Conservation (phyloP, 2,888 invertebrate species). For the Orthosia cruda region DNA sequence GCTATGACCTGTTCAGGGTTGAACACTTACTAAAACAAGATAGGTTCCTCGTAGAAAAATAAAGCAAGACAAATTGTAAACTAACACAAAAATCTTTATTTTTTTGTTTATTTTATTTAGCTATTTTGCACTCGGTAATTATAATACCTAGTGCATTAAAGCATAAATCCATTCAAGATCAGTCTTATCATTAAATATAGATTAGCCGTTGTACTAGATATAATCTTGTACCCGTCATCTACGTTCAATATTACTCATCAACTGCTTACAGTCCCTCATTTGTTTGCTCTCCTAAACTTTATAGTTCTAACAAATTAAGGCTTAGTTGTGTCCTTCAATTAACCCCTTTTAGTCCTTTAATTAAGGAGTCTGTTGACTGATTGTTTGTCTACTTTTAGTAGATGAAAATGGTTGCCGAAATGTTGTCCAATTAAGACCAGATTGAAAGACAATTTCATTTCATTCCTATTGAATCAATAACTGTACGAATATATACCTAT, state of each 20-base stretch:
- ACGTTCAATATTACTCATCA: slow-evolving; percentile 27
- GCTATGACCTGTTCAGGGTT: no score
- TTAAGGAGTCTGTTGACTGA: not conserved
- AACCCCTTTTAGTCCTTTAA: not conserved
- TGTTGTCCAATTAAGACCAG: not conserved
- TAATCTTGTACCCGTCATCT: slow-evolving; percentile 1
- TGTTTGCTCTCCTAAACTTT: slow-evolving; percentile 1
- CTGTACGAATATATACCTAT: no score
- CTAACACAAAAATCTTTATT: not conserved
- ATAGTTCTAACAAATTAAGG: slow-evolving; percentile 10
- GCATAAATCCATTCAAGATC: slow-evolving; percentile 16
- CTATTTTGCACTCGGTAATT: no score
- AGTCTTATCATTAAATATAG: slow-evolving; percentile 37
- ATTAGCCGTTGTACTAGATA: not conserved
- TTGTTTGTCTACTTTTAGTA: slow-evolving; percentile 5
- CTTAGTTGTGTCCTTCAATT: not conserved
- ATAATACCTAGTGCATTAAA: not conserved
- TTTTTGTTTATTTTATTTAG: no score
- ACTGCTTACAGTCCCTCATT: not conserved
- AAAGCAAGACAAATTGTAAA: not conserved
- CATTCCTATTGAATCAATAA: not conserved
- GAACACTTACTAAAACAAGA: no score
- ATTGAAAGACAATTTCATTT: not conserved
- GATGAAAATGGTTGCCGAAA: not conserved
- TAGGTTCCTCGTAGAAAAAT: no score